These are phyloP conservation scores for Scolanthus callimorphus DNA, from an alignment of 92 coral and sea anemone species.

Conservation along the genomic window DNA sequence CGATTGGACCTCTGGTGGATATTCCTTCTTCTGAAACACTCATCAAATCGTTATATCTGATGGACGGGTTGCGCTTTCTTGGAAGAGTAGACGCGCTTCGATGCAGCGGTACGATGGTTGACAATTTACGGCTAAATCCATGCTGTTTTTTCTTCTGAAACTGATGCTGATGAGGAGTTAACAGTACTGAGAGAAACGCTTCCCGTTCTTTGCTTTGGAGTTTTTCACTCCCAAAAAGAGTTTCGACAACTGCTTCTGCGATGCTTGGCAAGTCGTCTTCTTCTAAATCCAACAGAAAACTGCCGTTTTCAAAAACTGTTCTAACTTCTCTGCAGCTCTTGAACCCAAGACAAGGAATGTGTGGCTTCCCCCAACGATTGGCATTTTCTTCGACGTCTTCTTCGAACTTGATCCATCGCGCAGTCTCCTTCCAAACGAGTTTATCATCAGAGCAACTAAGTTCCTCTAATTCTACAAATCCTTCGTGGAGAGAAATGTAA, in stretches of 20 bases:
- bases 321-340: constrained; percentile 72
- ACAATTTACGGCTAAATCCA: background rate
- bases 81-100: background rate
- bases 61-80: background rate
- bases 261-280: constrained; percentile 52
- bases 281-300: constrained; percentile 61
- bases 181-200: constrained; percentile 51
- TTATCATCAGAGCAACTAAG: constrained; percentile 52
- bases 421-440: constrained; percentile 94
- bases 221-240: constrained; percentile 37
- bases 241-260: constrained; percentile 62
- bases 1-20: too few relatives aligned
- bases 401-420: constrained; percentile 96
- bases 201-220: constrained; percentile 53
- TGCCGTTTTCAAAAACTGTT: constrained; percentile 60
- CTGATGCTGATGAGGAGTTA: constrained; percentile 89
- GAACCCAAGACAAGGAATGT: constrained; percentile 79
- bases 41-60: background rate
- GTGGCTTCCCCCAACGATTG: constrained; percentile 98
- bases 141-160: constrained; percentile 45
- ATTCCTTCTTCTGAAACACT: constrained; percentile 1
- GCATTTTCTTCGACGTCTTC: constrained; percentile 92
- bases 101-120: background rate
- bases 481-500: constrained; percentile 43
- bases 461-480: constrained; percentile 97